phyloP scores from a whole-genome alignment of 2,888 invertebrate genomes.

The Syrista parreyssii region DNA sequence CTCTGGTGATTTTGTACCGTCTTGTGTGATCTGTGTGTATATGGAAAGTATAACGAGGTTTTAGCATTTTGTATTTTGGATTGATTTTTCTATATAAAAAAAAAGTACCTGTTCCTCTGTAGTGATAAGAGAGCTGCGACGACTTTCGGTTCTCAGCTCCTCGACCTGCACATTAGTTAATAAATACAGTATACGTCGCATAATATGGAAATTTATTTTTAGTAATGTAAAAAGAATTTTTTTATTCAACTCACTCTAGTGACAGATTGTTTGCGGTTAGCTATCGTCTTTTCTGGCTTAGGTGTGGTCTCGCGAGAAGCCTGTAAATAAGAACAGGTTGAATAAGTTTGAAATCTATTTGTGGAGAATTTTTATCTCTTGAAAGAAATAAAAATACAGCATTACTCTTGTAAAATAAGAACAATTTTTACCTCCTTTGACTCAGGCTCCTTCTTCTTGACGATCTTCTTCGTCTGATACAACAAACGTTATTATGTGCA shows the following conservation, averaged over 20 bases:
- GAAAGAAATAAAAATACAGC: background rate
- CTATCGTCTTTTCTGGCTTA: slow-evolving; percentile 51
- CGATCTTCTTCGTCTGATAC: slow-evolving; percentile 40
- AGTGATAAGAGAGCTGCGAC: slow-evolving; percentile 58
- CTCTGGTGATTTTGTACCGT: slow-evolving; percentile 47
- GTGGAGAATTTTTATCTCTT: background rate
- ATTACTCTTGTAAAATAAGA: background rate
- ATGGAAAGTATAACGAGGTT: slow-evolving; percentile 24
- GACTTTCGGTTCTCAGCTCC: slow-evolving; percentile 58
- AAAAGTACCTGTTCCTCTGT: slow-evolving; percentile 46
- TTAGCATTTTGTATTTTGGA: background rate
- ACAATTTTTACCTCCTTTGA: slow-evolving; percentile 42
- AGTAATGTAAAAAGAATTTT: background rate
- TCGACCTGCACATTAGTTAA: slow-evolving; percentile 45
- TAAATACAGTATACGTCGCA: background rate
- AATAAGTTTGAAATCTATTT: background rate
- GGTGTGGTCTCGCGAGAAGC: slow-evolving; percentile 46
- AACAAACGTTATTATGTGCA: background rate
- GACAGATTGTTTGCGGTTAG: slow-evolving; percentile 54
- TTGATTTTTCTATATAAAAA: background rate
- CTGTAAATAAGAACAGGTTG: background rate
- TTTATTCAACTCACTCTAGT: slow-evolving; percentile 44
- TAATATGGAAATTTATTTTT: background rate
- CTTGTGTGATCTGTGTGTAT: slow-evolving; percentile 46
- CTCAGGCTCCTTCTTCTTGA: slow-evolving; percentile 54